phyloP scores from a whole-genome alignment of 2,888 invertebrate species.

The Brachycybe producta region DNA sequence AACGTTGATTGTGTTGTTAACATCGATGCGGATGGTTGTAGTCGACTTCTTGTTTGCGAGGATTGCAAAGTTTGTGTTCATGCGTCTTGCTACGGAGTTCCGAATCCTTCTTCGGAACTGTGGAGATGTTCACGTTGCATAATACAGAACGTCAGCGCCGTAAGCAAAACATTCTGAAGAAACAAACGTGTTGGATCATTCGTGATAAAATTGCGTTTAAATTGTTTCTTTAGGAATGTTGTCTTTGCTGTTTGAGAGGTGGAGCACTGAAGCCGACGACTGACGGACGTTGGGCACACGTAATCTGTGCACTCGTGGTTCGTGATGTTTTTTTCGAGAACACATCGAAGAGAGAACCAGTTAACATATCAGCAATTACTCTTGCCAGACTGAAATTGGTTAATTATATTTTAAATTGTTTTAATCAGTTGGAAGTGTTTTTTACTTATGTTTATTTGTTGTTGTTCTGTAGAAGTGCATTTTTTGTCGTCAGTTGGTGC shows the following conservation, averaged over 20 bases:
- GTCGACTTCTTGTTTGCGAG: conserved; percentile 41
- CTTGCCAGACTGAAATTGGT: conserved; percentile 19
- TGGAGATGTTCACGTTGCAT: conserved; percentile 33
- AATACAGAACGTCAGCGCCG: conserved; percentile 32
- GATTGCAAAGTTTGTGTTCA: conserved; percentile 46
- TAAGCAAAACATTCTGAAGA: conserved; percentile 26
- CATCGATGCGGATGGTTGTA: conserved; percentile 26
- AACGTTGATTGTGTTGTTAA: background rate
- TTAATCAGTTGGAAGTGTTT: background rate
- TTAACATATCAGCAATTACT: conserved; percentile 25
- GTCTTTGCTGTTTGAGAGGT: conserved; percentile 42
- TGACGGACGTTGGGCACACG: conserved; percentile 35
- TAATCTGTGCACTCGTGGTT: conserved; percentile 35
- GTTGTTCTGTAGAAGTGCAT: conserved; percentile 28
- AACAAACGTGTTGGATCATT: too few relatives aligned
- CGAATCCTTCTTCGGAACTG: conserved; percentile 20
- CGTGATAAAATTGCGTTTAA: background rate
- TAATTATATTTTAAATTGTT: conserved; percentile 10
- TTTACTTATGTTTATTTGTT: background rate
- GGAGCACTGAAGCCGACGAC: conserved; percentile 37
- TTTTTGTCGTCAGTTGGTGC: conserved; percentile 26
- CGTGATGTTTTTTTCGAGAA: conserved; percentile 33
- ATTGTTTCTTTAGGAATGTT: conserved; percentile 36
- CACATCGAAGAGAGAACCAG: conserved; percentile 29
- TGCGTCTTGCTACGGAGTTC: conserved; percentile 38